Evolutionary conservation across 2,888 invertebrate genomes (phyloP).

Genomic region (Pegoplata infirma): DNA sequence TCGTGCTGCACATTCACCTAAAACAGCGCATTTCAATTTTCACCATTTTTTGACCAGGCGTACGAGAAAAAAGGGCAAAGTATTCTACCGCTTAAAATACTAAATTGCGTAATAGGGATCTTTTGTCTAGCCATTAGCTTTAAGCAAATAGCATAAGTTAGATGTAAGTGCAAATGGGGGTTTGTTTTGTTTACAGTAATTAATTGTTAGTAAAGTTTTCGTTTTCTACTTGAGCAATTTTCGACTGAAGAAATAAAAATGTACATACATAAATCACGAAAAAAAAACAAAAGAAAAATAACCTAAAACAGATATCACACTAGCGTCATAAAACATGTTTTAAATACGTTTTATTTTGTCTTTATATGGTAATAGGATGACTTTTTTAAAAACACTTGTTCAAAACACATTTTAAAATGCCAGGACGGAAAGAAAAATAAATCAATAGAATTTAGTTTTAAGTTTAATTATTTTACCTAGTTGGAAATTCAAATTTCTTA

Average conservation of each 20-base stretch:
- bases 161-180: conserved; percentile 39
- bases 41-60: conserved; percentile 26
- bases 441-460: too few relatives aligned
- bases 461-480: too few relatives aligned
- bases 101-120: conserved; percentile 72
- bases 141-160: conserved; percentile 59
- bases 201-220: neutral
- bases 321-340: too few relatives aligned
- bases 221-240: conserved; percentile 9
- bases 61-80: conserved; percentile 30
- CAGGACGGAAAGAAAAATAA: too few relatives aligned
- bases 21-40: conserved; percentile 20
- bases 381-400: too few relatives aligned
- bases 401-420: too few relatives aligned
- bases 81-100: conserved; percentile 36
- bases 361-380: too few relatives aligned
- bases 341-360: too few relatives aligned
- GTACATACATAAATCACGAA: conserved; percentile 54
- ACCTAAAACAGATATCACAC: too few relatives aligned
- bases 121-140: conserved; percentile 75
- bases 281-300: too few relatives aligned
- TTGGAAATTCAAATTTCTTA: too few relatives aligned
- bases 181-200: neutral
- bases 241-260: conserved; percentile 52
- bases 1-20: neutral